A percentile compares a stretch with the other conserved stretches of the same genome.
phyloP scores from a whole-genome alignment of 2,888 invertebrate species.

The Sclerodermus sp. region DNA sequence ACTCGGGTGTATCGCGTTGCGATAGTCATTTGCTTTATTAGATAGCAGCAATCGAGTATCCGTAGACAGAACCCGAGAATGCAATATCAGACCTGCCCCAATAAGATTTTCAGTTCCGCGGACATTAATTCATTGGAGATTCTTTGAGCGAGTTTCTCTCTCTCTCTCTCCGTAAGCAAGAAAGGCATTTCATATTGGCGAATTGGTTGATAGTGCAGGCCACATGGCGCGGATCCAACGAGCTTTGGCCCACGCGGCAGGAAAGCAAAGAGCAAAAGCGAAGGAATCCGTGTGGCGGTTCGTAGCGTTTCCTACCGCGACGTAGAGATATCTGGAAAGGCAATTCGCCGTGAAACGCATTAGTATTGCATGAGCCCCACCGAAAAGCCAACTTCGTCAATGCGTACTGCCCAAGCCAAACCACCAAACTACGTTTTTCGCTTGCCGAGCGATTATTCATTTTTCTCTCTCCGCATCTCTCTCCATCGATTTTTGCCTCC shows the following conservation, averaged over 20 bases:
- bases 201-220: slow-evolving; percentile 32
- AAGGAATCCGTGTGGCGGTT: not conserved
- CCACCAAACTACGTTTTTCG: too few relatives aligned
- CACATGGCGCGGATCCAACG: slow-evolving; percentile 45
- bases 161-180: slow-evolving; percentile 14
- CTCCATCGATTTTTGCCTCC: too few relatives aligned
- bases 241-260: slow-evolving; percentile 36
- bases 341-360: slow-evolving; percentile 33
- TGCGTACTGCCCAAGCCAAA: too few relatives aligned
- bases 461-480: too few relatives aligned
- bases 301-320: too few relatives aligned
- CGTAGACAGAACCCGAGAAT: too few relatives aligned
- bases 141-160: slow-evolving; percentile 21
- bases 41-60: too few relatives aligned
- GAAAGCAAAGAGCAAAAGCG: slow-evolving; percentile 10
- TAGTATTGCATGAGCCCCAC: slow-evolving; percentile 16
- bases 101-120: not conserved
- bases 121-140: slow-evolving; percentile 7
- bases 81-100: too few relatives aligned
- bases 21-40: too few relatives aligned
- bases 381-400: slow-evolving; percentile 10
- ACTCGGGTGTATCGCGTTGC: too few relatives aligned
- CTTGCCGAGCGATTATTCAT: too few relatives aligned
- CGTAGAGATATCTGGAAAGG: slow-evolving; percentile 24
- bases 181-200: slow-evolving; percentile 41